These are phyloP conservation scores for Heliopora coerulea DNA, from an alignment of 92 coral and sea anemone genomes.

Conservation along the genomic window DNA sequence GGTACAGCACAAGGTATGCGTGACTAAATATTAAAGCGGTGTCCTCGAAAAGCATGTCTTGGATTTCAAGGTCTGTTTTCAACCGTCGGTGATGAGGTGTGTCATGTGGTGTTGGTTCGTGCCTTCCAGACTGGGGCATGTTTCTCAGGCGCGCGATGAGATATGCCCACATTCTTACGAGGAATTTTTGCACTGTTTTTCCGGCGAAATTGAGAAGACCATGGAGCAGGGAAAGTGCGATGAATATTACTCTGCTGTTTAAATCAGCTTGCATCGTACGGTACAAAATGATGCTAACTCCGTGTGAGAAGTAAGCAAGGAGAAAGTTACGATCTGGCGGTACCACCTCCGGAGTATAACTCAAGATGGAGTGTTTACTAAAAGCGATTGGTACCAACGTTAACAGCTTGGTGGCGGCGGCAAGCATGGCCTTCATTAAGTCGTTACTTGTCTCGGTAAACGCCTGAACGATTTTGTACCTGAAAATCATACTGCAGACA, in stretches of 20 bases:
- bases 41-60: slow-evolving; percentile 61
- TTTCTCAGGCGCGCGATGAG: slow-evolving; percentile 38
- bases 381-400: slow-evolving; percentile 8
- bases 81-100: slow-evolving; percentile 71
- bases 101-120: slow-evolving; percentile 11
- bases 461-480: slow-evolving; percentile 42
- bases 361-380: slow-evolving; percentile 14
- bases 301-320: slow-evolving; percentile 45
- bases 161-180: slow-evolving; percentile 44
- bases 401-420: slow-evolving; percentile 55
- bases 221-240: slow-evolving; percentile 61
- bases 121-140: slow-evolving; percentile 25
- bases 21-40: slow-evolving; percentile 21
- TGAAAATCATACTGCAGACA: not conserved
- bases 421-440: slow-evolving; percentile 50
- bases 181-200: slow-evolving; percentile 60
- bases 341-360: slow-evolving; percentile 43
- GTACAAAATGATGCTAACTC: slow-evolving; percentile 47
- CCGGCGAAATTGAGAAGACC: slow-evolving; percentile 57
- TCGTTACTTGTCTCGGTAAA: slow-evolving; percentile 31
- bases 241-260: slow-evolving; percentile 46
- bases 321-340: slow-evolving; percentile 54
- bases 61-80: slow-evolving; percentile 71
- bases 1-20: not conserved
- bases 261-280: slow-evolving; percentile 73